Conservation (phyloP, 2,888 invertebrate genomes). For the Apodemia zela region DNA sequence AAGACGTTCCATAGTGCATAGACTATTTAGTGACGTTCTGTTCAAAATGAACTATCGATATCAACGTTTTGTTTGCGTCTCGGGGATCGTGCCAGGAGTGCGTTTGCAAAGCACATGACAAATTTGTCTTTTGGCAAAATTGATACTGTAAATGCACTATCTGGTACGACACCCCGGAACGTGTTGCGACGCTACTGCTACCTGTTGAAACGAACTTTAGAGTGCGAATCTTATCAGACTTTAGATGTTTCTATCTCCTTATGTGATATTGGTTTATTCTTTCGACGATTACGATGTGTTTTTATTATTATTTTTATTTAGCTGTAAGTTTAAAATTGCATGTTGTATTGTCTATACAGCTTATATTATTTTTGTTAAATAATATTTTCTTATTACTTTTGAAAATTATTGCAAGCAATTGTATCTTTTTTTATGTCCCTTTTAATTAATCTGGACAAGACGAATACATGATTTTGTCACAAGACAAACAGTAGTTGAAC, state of each 20-base stretch:
- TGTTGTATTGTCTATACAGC: background rate
- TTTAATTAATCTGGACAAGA: slow-evolving; percentile 4
- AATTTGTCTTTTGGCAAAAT: slow-evolving; percentile 74
- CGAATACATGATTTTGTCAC: background rate
- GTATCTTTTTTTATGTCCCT: slow-evolving; percentile 24
- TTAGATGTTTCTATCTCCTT: slow-evolving; percentile 6
- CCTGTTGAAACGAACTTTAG: slow-evolving; percentile 51
- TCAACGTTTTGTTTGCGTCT: slow-evolving; percentile 73
- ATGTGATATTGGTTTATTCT: background rate
- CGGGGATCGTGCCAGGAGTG: slow-evolving; percentile 99
- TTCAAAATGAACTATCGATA: slow-evolving; percentile 49
- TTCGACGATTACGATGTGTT: background rate
- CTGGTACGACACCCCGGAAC: slow-evolving; percentile 98
- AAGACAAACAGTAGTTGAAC: no score
- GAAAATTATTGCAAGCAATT: background rate
- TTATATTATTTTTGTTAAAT: slow-evolving; percentile 1
- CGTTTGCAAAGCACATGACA: slow-evolving; percentile 91
- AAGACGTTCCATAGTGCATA: slow-evolving; percentile 63
- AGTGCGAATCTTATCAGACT: slow-evolving; percentile 39
- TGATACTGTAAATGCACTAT: slow-evolving; percentile 99
- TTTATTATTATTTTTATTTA: slow-evolving; percentile 14
- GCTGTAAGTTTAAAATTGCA: background rate
- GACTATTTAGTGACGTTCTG: slow-evolving; percentile 60
- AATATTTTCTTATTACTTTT: background rate
- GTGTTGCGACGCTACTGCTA: slow-evolving; percentile 69